phyloP scores from a whole-genome alignment of 2,888 invertebrate genomes.

The Diarsia mendica region DNA sequence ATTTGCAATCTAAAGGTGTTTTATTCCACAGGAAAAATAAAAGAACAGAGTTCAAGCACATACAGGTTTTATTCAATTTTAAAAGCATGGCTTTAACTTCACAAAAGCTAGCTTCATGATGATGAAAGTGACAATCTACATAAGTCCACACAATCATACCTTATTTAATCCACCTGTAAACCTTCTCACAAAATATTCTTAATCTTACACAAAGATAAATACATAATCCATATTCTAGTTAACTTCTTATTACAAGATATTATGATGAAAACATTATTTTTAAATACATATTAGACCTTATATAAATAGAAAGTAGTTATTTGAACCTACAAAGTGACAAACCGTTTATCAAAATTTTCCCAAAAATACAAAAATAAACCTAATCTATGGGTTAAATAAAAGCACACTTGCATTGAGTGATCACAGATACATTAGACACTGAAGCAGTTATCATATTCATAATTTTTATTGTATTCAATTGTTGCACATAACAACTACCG shows the following conservation, averaged over 20 bases:
- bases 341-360: conserved; percentile 54
- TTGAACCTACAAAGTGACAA: conserved; percentile 39
- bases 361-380: conserved; percentile 71
- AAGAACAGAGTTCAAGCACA: conserved; percentile 72
- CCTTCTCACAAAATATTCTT: conserved; percentile 82
- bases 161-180: conserved; percentile 72
- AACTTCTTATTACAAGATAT: conserved; percentile 64
- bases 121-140: conserved; percentile 55
- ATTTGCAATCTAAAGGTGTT: conserved; percentile 40
- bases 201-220: conserved; percentile 61
- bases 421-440: conserved; percentile 68
- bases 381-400: conserved; percentile 60
- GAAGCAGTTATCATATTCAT: conserved; percentile 38
- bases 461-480: conserved; percentile 13
- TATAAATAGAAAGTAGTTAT: conserved; percentile 40
- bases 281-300: conserved; percentile 40
- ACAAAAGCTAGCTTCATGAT: conserved; percentile 77
- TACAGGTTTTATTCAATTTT: conserved; percentile 77
- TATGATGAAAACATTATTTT: conserved; percentile 62
- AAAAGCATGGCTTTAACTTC: conserved; percentile 73
- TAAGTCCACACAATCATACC: conserved; percentile 61
- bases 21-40: conserved; percentile 57
- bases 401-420: conserved; percentile 67
- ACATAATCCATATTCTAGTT: conserved; percentile 39
- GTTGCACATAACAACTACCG: conserved; percentile 20